These are phyloP conservation scores for Diadegma fenestrale DNA, from an alignment of 2,888 invertebrate species.

Conservation along the genomic window DNA sequence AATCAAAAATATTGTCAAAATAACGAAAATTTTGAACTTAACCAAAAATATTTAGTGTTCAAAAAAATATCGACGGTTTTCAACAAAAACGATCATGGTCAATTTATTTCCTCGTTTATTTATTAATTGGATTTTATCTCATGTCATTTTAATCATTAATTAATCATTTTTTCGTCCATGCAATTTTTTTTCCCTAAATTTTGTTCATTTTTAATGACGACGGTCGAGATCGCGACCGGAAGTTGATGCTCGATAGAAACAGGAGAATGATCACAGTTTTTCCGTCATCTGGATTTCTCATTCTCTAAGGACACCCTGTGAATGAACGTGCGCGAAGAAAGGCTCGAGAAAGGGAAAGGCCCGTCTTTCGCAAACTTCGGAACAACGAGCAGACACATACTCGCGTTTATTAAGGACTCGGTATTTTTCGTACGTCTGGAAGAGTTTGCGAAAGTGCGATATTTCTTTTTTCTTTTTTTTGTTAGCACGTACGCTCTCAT, in stretches of 20 bases:
- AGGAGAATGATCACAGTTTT: neutral
- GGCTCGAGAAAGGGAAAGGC: conserved; percentile 63
- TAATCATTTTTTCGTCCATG: too few species aligned
- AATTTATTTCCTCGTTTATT: too few species aligned
- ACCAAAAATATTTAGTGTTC: too few species aligned
- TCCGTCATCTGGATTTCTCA: neutral
- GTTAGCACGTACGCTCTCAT: conserved; percentile 21
- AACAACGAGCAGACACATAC: conserved; percentile 4
- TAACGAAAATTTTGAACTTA: too few species aligned
- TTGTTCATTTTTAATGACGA: too few species aligned
- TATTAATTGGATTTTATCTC: too few species aligned
- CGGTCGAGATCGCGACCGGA: too few species aligned
- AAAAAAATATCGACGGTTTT: too few species aligned
- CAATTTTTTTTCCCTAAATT: too few species aligned
- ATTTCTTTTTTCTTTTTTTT: neutral
- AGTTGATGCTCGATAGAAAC: neutral
- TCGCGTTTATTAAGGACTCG: neutral
- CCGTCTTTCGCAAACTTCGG: conserved; percentile 22
- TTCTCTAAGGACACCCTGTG: neutral
- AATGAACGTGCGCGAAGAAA: conserved; percentile 43
- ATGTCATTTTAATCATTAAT: too few species aligned
- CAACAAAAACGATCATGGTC: too few species aligned
- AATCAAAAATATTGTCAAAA: too few species aligned
- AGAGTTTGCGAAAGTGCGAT: conserved; percentile 46
- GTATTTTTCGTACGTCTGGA: conserved; percentile 31